Evolutionary conservation across 2,888 invertebrate genomes (phyloP).

Genomic region (Nowickia ferox): DNA sequence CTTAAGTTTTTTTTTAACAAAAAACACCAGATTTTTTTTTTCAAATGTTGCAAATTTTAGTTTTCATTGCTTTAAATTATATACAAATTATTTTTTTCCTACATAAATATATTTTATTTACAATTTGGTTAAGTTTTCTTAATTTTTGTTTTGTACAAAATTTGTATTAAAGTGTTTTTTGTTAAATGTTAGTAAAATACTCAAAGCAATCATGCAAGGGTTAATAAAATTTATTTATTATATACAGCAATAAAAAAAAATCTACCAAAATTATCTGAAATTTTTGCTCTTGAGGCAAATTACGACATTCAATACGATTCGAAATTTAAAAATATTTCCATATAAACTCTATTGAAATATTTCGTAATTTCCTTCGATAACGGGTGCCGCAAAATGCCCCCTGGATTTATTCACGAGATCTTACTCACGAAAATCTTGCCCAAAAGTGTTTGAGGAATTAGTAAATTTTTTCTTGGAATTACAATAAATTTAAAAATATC

Average conservation of each 20-base stretch:
- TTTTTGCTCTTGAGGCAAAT: not conserved
- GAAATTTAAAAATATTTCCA: too few species aligned
- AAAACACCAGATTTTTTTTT: conserved; percentile 35
- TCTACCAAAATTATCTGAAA: conserved; percentile 25
- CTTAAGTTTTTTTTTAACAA: conserved; percentile 48
- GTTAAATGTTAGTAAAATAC: conserved; percentile 49
- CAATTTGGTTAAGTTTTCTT: not conserved
- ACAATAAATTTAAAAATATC: too few species aligned
- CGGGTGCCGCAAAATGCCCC: too few species aligned
- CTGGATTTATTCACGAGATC: too few species aligned
- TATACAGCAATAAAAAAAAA: conserved; percentile 46
- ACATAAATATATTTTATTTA: not conserved
- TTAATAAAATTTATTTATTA: conserved; percentile 26
- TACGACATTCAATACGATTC: too few species aligned
- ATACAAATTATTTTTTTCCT: not conserved
- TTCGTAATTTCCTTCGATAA: too few species aligned
- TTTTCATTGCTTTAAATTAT: conserved; percentile 6
- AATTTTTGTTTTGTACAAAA: not conserved
- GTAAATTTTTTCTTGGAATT: too few species aligned
- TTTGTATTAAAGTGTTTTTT: conserved; percentile 55
- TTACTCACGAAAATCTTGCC: too few species aligned
- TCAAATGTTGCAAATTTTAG: not conserved
- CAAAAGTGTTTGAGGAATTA: too few species aligned
- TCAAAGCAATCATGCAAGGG: conserved; percentile 50
- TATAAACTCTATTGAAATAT: too few species aligned